Evolutionary conservation across 2,888 invertebrate genomes (phyloP), one percentile per base, ranked within the genome.

Genomic region (Gerosis bhagava): DNA sequence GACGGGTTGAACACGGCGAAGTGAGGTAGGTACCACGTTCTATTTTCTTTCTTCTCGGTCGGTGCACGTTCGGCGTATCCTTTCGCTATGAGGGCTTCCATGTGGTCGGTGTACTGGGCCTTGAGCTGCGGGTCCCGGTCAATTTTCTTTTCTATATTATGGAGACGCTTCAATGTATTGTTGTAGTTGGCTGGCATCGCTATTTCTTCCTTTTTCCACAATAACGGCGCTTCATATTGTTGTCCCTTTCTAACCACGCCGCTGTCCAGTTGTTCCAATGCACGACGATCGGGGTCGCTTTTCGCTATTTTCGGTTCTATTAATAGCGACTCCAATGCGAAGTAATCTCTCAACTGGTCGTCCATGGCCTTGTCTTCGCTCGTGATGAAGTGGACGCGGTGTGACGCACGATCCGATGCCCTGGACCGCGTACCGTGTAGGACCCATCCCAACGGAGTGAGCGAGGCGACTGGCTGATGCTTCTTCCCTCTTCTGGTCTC

Each of bases 11-110:
- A 8, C 1, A 57, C 51, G 1, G 50, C 43, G 12, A 57, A 56
- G 48, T 58, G 56, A 3, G 56, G 53, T n/a, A 54, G 36, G 37
- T 54, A 50, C 47, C 50, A 46, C 0, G 47, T 50, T 10, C n/a
- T 31, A 21, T 34, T 34, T n/a, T n/a, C n/a, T n/a, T n/a, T n/a
- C 15, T n/a, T 39, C 6, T 21, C 5, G 5, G 21, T 24, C 6
- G 50, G 41, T 5, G 45, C 50, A 6, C 2, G 13, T 19, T 50
- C 45, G 22, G 50, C 50, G 19, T 50, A 50, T 2, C 50, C 22
- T n/a, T 34, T 35, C 11, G 1, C 4, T 7, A 35, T 21, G 7
- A 35, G 13, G 5, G 13, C 19, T 1, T 35, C 2, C 19, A 35
- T 8, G 4, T 35, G 21, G 5, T 13, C 12, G 2, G 21, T 22